phyloP scores from a whole-genome alignment of 2,113 vertebrate species.

The Xerus inauris region DNA sequence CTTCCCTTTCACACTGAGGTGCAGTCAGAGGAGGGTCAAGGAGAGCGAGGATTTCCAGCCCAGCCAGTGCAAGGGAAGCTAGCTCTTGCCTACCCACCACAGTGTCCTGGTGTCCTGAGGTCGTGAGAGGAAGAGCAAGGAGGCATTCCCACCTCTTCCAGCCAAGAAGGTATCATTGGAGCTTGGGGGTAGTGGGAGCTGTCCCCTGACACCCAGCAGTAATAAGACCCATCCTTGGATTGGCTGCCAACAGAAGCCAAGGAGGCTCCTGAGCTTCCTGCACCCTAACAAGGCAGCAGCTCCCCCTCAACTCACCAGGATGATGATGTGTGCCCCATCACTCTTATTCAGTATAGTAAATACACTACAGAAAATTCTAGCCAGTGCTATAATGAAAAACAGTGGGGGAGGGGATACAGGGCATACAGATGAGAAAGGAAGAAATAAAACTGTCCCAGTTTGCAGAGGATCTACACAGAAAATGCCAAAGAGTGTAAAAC shows the following conservation, averaged over 20 bases:
- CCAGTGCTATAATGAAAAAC: background rate
- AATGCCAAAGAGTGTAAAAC: background rate
- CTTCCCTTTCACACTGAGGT: background rate
- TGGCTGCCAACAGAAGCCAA: background rate
- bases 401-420: background rate
- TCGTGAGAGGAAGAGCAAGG: background rate
- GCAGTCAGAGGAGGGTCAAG: background rate
- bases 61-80: background rate
- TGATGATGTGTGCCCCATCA: background rate
- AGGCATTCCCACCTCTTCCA: background rate
- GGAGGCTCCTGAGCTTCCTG: background rate
- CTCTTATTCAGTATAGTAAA: background rate
- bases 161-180: too few species aligned
- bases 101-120: background rate
- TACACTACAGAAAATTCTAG: background rate
- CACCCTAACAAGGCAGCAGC: background rate
- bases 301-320: background rate
- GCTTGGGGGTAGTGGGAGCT: background rate
- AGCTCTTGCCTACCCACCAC: too few species aligned
- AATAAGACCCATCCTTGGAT: too few species aligned
- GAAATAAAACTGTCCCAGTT: background rate
- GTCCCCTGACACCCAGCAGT: background rate
- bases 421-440: background rate
- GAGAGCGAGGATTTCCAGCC: background rate
- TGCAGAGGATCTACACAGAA: background rate